Conservation (phyloP, 1,140 invertebrate species). For the Bombus impatiens region DNA sequence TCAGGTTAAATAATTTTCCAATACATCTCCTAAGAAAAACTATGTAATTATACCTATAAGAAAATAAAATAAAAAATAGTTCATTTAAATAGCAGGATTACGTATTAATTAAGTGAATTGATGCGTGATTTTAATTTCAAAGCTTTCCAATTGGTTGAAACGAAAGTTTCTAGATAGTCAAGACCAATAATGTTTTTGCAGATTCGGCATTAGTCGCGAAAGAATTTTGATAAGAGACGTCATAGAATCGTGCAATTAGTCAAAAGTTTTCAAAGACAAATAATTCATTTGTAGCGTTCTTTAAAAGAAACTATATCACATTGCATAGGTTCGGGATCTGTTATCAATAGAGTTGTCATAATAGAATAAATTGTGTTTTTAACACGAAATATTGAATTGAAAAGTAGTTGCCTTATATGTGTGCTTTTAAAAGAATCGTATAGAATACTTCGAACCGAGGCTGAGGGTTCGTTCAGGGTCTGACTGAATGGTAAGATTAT, state of each 20-base stretch:
- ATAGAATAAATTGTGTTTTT: constrained; percentile 29
- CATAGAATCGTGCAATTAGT: constrained; percentile 52
- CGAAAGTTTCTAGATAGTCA: constrained; percentile 44
- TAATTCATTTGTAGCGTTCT: constrained; percentile 33
- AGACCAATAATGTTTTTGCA: constrained; percentile 47
- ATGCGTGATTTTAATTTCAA: constrained; percentile 20
- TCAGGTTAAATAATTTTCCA: background rate
- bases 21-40: background rate
- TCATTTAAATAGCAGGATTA: constrained; percentile 17
- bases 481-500: constrained; percentile 55
- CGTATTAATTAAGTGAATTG: constrained; percentile 18
- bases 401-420: constrained; percentile 52
- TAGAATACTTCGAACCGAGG: constrained; percentile 50
- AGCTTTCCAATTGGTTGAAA: constrained; percentile 28
- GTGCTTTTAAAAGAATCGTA: constrained; percentile 46
- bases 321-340: constrained; percentile 18
- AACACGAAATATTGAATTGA: constrained; percentile 30
- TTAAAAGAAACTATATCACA: background rate
- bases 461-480: constrained; percentile 48
- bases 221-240: constrained; percentile 58
- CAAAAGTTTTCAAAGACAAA: constrained; percentile 53
- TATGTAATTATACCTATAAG: background rate
- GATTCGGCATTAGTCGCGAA: constrained; percentile 46
- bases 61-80: constrained; percentile 1
- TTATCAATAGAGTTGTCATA: constrained; percentile 13